phyloP scores from a whole-genome alignment of 2,113 vertebrate species.

The Microtus richardsoni region DNA sequence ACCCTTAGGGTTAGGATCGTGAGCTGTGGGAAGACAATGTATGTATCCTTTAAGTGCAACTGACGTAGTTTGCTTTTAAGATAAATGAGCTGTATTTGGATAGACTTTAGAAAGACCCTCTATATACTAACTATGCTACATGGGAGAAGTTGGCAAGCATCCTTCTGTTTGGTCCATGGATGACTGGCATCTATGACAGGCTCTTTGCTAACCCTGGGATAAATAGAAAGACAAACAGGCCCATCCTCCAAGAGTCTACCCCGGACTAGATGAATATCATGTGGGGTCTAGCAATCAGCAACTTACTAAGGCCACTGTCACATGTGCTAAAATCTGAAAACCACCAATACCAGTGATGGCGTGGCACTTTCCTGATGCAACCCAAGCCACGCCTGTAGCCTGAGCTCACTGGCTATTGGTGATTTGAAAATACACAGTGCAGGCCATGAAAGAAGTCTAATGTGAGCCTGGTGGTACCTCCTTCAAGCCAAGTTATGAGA shows the following conservation, averaged over 20 bases:
- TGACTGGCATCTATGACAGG: not conserved
- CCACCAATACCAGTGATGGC: not conserved
- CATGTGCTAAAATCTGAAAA: not conserved
- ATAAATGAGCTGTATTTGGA: slow-evolving; percentile 7
- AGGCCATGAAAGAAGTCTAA: not conserved
- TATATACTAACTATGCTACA: not conserved
- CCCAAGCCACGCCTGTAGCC: not conserved
- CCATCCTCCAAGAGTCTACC: not conserved
- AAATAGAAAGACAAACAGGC: not conserved
- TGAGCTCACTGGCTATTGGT: not conserved
- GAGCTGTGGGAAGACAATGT: not conserved
- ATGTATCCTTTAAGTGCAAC: not conserved
- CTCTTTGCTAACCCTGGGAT: not conserved
- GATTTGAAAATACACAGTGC: not conserved
- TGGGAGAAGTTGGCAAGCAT: not conserved
- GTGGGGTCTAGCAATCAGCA: not conserved
- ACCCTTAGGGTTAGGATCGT: not conserved
- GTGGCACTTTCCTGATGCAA: slow-evolving; percentile 6
- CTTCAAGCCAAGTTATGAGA: not conserved
- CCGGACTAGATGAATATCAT: not conserved
- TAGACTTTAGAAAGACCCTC: not conserved
- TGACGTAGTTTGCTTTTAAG: not conserved
- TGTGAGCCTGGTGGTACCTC: not conserved
- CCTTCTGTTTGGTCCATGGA: not conserved
- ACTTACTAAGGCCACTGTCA: not conserved